phyloP scores from a whole-genome alignment of 2,888 invertebrate species.

The Dexiosoma caninum region DNA sequence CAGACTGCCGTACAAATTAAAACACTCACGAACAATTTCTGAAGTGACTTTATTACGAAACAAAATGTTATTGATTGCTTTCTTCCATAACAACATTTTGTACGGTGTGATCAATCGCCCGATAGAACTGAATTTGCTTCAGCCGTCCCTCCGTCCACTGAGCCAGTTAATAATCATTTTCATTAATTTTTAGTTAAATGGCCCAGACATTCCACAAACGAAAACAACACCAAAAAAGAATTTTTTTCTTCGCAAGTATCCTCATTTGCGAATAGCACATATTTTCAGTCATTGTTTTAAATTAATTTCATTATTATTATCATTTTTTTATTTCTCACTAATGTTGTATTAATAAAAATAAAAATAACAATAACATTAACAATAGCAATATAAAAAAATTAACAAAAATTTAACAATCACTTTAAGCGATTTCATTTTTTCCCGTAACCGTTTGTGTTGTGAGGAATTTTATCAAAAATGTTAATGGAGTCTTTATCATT shows the following conservation, averaged over 20 bases:
- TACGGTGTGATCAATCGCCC: not conserved
- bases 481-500: constrained; percentile 59
- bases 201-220: constrained; percentile 33
- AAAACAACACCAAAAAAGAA: not conserved
- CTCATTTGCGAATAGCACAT: not conserved
- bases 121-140: not conserved
- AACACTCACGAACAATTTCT: constrained; percentile 1
- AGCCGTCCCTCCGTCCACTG: not conserved
- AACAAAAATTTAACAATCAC: not conserved
- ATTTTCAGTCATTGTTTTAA: constrained; percentile 15
- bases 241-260: constrained; percentile 25
- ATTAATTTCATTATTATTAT: not conserved
- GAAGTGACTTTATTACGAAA: constrained; percentile 49
- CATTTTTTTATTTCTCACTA: constrained; percentile 1
- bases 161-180: not conserved
- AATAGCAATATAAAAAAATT: constrained; percentile 6
- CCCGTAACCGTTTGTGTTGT: not conserved
- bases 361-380: constrained; percentile 1
- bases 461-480: constrained; percentile 59
- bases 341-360: too few relatives aligned
- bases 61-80: constrained; percentile 38
- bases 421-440: constrained; percentile 2
- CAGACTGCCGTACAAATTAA: not conserved
- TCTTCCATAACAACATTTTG: constrained; percentile 22
- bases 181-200: not conserved